Evolutionary conservation across 2,888 invertebrate species (phyloP), one percentile per base, ranked within the genome.

Genomic region (Ennomos quercinarius): DNA sequence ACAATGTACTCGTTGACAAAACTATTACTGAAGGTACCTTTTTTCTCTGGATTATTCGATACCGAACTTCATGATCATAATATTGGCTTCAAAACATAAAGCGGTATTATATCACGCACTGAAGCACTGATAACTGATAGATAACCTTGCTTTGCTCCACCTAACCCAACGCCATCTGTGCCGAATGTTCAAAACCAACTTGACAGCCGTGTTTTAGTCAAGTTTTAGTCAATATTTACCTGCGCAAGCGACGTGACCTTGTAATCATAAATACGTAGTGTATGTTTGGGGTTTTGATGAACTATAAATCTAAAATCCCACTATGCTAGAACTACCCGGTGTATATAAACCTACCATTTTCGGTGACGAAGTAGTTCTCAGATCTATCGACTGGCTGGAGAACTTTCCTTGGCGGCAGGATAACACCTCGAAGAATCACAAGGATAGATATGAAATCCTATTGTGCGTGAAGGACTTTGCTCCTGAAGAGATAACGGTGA

Each of bases 301-400:
- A 10, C 17, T 37, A 38, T 8, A 38, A 36, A 36, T 41, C 35
- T 2, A 27, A 6, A 35, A 40, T 10, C 43, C 27, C 52, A 61
- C 36, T 47, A 70, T 70, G 70, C 37, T 66, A 17, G 27, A 63
- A 34, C 53, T 67, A 54, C 55, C 63, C 44, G 49, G 50, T 41
- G 52, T 72, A 44, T 61, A 71, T 36, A 74, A 70, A 59, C 81
- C 81, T 50, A 69, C 77, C 27, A 66, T 77, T 57, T 82, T 86
- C 64, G 87, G 83, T 2, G 88, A 88, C 61, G 89, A 89, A 69
- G 67, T 85, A 11, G 70, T 87, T 13, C 64, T 89, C 40, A 79
- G 80, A 46, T 89, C 89, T 1, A 81, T 89, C 46, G 89, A 89
- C 61, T 88, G 88, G 87, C 62, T 87, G 34, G 89, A 86, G 61